These are phyloP conservation scores for Cosmia trapezina DNA, from an alignment of 2,888 invertebrate species.

Conservation along the genomic window DNA sequence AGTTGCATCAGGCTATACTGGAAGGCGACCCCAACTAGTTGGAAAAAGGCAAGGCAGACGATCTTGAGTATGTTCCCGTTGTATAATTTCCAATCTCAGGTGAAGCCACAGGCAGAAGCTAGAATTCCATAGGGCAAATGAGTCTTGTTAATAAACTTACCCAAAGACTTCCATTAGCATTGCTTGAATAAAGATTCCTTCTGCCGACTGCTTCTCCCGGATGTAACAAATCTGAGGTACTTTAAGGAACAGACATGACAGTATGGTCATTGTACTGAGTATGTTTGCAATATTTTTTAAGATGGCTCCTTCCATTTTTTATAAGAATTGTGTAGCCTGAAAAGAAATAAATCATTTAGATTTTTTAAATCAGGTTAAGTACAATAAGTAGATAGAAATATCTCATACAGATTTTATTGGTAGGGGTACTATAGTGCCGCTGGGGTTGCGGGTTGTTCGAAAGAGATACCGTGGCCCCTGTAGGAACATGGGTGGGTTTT, in stretches of 20 bases:
- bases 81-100: not conserved
- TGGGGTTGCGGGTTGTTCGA: no score
- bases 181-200: constrained; percentile 92
- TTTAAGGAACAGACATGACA: constrained; percentile 94
- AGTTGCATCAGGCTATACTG: no score
- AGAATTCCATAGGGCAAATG: not conserved
- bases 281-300: constrained; percentile 72
- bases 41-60: no score
- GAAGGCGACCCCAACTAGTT: no score
- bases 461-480: no score
- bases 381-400: not conserved
- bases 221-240: constrained; percentile 95
- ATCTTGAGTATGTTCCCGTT: no score
- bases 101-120: not conserved
- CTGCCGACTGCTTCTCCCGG: constrained; percentile 91
- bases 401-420: not conserved
- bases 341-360: constrained; percentile 1
- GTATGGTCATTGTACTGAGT: constrained; percentile 94
- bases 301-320: constrained; percentile 69
- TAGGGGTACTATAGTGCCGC: not conserved
- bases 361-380: not conserved
- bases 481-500: no score
- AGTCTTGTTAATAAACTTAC: constrained; percentile 80
- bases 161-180: constrained; percentile 93
- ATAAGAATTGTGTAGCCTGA: constrained; percentile 25